These are phyloP conservation scores for Stomatorhinus walkeri DNA, from an alignment of 2,797 vertebrate genomes.

Conservation along the genomic window DNA sequence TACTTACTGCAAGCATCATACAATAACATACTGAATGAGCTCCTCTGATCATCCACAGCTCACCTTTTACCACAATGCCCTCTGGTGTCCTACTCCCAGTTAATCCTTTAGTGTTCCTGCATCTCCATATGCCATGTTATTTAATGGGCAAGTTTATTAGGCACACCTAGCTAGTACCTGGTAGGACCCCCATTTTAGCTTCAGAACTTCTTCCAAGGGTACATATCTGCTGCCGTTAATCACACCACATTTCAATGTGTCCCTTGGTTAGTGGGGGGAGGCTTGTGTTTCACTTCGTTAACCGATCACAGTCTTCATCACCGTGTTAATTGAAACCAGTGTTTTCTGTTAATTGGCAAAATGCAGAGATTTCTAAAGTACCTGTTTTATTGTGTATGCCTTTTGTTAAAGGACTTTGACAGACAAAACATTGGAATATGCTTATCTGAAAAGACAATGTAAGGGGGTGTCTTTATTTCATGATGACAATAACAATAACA, in stretches of 20 bases:
- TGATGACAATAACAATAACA: neutral
- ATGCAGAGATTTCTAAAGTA: neutral
- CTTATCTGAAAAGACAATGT: neutral
- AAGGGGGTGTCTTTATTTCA: neutral
- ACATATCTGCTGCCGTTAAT: neutral
- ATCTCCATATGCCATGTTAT: neutral
- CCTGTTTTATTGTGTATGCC: neutral
- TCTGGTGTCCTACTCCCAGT: neutral
- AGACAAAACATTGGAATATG: neutral
- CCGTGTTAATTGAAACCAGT: too few species aligned
- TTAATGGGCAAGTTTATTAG: neutral
- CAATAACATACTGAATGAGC: neutral
- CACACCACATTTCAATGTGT: neutral
- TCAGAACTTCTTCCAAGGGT: neutral
- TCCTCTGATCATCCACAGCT: neutral
- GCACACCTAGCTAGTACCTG: neutral
- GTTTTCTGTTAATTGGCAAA: neutral
- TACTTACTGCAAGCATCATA: neutral
- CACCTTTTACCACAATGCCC: neutral
- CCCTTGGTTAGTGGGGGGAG: neutral
- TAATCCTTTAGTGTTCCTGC: neutral
- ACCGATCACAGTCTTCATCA: neutral
- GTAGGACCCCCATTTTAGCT: neutral
- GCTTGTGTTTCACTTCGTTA: neutral
- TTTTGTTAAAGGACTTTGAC: neutral